Evolutionary conservation across 2,888 invertebrate species (phyloP).

Genomic region (Synanthedon vespiformis): DNA sequence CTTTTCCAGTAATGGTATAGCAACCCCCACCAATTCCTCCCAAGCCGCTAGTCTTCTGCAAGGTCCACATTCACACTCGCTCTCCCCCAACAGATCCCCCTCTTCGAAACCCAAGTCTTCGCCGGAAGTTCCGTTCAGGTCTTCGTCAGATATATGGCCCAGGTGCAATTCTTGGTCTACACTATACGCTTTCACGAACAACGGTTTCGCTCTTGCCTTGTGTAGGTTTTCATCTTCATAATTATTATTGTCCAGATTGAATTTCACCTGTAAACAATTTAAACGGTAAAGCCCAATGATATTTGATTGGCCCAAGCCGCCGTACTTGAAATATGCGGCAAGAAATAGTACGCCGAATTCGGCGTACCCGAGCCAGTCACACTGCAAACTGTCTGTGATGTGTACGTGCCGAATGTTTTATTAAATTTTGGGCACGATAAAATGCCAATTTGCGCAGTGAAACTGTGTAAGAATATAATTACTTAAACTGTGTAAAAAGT

Average conservation of each 20-base stretch:
- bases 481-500: no score
- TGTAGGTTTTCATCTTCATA: conserved; percentile 10
- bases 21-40: conserved; percentile 82
- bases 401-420: no score
- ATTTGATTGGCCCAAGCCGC: no score
- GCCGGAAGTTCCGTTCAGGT: conserved; percentile 26
- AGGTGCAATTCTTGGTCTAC: conserved; percentile 30
- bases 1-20: conserved; percentile 78
- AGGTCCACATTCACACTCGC: conserved; percentile 44
- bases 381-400: no score
- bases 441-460: no score
- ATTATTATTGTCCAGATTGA: conserved; percentile 38
- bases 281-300: neutral
- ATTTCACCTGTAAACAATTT: conserved; percentile 32
- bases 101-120: conserved; percentile 57
- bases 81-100: conserved; percentile 33
- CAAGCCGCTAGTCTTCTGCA: conserved; percentile 65
- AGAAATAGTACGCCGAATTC: no score
- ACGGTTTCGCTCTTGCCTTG: conserved; percentile 4
- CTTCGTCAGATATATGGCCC: conserved; percentile 18
- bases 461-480: no score
- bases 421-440: no score
- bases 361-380: no score
- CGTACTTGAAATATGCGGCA: no score
- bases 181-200: conserved; percentile 25